phyloP scores from a whole-genome alignment of 2,113 vertebrate genomes.

The Anolis carolinensis region DNA sequence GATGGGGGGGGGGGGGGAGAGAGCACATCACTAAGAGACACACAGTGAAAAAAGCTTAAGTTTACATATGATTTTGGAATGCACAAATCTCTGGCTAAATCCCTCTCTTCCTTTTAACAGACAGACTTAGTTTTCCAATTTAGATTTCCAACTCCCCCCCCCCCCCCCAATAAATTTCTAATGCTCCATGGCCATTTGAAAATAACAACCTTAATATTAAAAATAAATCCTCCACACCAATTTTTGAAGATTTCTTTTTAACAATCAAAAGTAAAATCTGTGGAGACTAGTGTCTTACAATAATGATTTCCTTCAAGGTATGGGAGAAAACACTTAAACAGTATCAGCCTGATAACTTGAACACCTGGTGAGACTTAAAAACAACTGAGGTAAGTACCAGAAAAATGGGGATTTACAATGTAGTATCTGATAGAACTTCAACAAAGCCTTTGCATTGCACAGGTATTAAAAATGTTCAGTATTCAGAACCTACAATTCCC shows the following conservation, averaged over 20 bases:
- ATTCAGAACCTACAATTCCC: constrained; percentile 76
- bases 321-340: constrained; percentile 23
- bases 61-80: background rate
- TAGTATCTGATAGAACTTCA: constrained; percentile 67
- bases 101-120: background rate
- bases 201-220: constrained; percentile 27
- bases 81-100: background rate
- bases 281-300: constrained; percentile 24
- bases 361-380: constrained; percentile 70
- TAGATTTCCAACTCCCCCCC: background rate
- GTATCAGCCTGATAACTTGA: constrained; percentile 59
- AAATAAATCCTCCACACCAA: constrained; percentile 32
- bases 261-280: constrained; percentile 18
- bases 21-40: background rate
- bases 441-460: constrained; percentile 61
- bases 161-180: background rate
- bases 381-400: constrained; percentile 64
- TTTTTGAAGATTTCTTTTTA: constrained; percentile 7
- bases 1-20: background rate
- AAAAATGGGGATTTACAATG: constrained; percentile 74
- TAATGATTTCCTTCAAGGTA: constrained; percentile 48
- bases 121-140: background rate
- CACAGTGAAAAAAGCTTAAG: background rate
- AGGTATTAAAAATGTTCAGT: constrained; percentile 74
- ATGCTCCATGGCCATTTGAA: background rate